Base-by-base conservation (phyloP, 2,113 vertebrate genomes). In the Colius striatus region DNA sequence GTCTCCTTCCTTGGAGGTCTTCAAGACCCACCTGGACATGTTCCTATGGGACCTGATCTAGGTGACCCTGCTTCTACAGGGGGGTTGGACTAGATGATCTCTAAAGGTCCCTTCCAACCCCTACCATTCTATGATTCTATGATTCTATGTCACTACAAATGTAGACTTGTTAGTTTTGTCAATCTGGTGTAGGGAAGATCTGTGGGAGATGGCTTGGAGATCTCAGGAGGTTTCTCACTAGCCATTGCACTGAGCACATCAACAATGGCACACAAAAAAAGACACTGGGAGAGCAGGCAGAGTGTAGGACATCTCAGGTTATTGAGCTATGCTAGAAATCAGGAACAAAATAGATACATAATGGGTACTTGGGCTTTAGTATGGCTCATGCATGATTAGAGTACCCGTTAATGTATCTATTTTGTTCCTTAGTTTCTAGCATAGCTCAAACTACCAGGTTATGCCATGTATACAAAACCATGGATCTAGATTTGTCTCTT, bases 171-270 rank as follows among this genome's bases (percentile, higher is more conserved):
- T 51, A 55, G 2, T 4, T 19, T 66, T 16, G 21, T 81, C 43
- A 62, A 1, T 26, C 30, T 8, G 3, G 0, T 2, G 1, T 6
- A 2, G 4, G 11, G 19, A 8, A 13, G 11, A 25, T 36, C 11
- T 41, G 23, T 38, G 10, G 32, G 9, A 65, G 10, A 12, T 53
- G 45, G 65, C 17, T 22, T 65, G 81, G 34, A 57, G n/a, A 25
- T 20, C 34, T 92, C 63, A 41, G 7, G 25, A 48, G 19, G 2
- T 70, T 67, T 91, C 70, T 85, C 62, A 68, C 50, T 23, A 36
- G 0, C 0, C 26, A 17, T 57, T 38, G 32, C 55, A 38, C 16
- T 53, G 50, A 82, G 6, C 5, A 57, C 26, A 68, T 43, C 26
- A n/a, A 2, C 57, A 43, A 0, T 25, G 8, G 21, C 30, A 75